phyloP scores from a whole-genome alignment of 2,797 vertebrate genomes.

The Loris lydekkerianus region DNA sequence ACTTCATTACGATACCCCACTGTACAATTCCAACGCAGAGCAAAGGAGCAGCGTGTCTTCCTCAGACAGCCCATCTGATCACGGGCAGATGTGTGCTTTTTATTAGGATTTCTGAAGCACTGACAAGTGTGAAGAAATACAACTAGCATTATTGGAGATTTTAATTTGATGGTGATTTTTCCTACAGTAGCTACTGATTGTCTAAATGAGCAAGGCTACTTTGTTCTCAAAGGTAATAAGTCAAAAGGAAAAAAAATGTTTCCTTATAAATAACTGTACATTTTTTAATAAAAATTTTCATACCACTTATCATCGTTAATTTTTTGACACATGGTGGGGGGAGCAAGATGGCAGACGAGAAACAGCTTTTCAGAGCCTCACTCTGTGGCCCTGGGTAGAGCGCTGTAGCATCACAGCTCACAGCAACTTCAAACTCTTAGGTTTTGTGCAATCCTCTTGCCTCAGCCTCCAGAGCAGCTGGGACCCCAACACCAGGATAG shows the following conservation, averaged over 20 bases:
- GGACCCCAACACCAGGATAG: no score
- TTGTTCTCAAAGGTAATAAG: background rate
- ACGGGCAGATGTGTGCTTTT: background rate
- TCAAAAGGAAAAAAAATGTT: constrained; percentile 7
- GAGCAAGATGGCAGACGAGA: no score
- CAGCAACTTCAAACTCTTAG: no score
- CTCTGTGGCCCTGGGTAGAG: no score
- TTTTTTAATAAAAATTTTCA: background rate
- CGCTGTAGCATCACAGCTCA: no score
- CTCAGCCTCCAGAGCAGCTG: no score
- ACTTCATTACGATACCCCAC: background rate
- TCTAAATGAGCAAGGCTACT: background rate
- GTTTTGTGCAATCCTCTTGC: no score
- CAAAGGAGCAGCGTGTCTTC: background rate
- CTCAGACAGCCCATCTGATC: background rate
- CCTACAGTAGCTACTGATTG: background rate
- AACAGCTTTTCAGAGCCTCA: no score
- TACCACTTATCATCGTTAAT: background rate
- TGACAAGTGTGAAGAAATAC: background rate
- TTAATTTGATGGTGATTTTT: background rate
- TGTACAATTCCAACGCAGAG: background rate
- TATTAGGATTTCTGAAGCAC: background rate
- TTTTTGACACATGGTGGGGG: no score
- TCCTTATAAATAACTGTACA: background rate
- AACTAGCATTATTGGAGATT: background rate